Evolutionary conservation across 2,797 vertebrate genomes (phyloP).

Genomic region (Malacoctenus gilli): DNA sequence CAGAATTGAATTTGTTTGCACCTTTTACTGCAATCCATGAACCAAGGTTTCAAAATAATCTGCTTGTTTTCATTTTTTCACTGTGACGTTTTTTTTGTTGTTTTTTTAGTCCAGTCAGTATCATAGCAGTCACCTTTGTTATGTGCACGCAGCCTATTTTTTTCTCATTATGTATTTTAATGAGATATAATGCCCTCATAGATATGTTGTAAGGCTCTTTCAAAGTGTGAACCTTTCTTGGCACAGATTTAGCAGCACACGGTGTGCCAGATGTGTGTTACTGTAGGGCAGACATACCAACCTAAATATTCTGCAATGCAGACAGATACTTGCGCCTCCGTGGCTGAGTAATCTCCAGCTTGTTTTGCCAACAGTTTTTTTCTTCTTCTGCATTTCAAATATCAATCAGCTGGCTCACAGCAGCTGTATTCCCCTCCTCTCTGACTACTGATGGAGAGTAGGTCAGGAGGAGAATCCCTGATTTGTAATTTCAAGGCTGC

Average conservation of each 20-base stretch:
- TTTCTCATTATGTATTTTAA: too few species aligned
- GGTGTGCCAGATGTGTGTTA: constrained; percentile 55
- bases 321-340: constrained; percentile 49
- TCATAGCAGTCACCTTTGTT: too few species aligned
- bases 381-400: constrained; percentile 27
- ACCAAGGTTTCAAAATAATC: too few species aligned
- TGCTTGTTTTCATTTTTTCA: too few species aligned
- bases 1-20: too few species aligned
- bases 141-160: too few species aligned
- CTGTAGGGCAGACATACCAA: constrained; percentile 50
- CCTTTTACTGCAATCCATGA: too few species aligned
- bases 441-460: constrained; percentile 24
- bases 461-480: constrained; percentile 45
- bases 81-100: too few species aligned
- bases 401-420: not conserved
- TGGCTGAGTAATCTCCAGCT: constrained; percentile 53
- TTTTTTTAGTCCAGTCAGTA: too few species aligned
- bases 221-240: constrained; percentile 7
- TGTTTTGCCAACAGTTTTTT: constrained; percentile 15
- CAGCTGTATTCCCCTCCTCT: constrained; percentile 16
- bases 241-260: constrained; percentile 45
- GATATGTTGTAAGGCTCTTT: too few species aligned
- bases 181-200: too few species aligned
- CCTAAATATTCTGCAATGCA: constrained; percentile 72
- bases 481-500: constrained; percentile 9